Conservation (phyloP, 2,888 invertebrate genomes). For the Philhelius pedissequus region DNA sequence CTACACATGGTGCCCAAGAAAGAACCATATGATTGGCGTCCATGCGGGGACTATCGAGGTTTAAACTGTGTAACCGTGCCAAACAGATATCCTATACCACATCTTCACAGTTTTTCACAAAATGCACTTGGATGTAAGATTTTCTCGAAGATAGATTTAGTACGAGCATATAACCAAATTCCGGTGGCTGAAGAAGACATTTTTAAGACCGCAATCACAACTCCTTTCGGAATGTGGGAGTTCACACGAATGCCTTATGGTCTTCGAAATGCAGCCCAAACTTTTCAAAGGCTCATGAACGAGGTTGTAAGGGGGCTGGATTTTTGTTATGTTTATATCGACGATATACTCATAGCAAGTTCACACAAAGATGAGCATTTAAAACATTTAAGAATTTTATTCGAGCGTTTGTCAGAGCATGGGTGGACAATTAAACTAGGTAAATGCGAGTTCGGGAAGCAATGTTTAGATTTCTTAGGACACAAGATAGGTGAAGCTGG, state of each 20-base stretch:
- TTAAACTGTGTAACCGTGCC: background rate
- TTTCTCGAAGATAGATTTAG: slow-evolving; percentile 64
- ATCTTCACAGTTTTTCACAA: background rate
- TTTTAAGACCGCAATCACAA: background rate
- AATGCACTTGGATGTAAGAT: slow-evolving; percentile 57
- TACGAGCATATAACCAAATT: slow-evolving; percentile 71
- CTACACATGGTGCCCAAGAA: slow-evolving; percentile 41
- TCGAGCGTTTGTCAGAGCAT: background rate
- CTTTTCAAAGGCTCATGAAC: background rate
- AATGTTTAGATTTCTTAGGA: background rate
- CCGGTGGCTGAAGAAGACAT: background rate
- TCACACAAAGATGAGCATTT: background rate
- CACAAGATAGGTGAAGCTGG: background rate
- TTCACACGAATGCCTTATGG: background rate
- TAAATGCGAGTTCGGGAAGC: background rate
- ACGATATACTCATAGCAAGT: background rate
- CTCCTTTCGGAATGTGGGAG: background rate
- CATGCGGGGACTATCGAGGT: slow-evolving; percentile 70
- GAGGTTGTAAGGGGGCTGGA: background rate
- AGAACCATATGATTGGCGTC: slow-evolving; percentile 59
- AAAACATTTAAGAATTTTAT: background rate
- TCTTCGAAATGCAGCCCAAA: background rate
- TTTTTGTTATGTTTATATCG: slow-evolving; percentile 12
- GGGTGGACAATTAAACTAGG: background rate
- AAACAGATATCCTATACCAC: background rate